A percentile compares a stretch with the other conserved stretches of the same genome.
Evolutionary conservation across 1,140 invertebrate genomes (phyloP).

Genomic region (Meloidogyne exigua): DNA sequence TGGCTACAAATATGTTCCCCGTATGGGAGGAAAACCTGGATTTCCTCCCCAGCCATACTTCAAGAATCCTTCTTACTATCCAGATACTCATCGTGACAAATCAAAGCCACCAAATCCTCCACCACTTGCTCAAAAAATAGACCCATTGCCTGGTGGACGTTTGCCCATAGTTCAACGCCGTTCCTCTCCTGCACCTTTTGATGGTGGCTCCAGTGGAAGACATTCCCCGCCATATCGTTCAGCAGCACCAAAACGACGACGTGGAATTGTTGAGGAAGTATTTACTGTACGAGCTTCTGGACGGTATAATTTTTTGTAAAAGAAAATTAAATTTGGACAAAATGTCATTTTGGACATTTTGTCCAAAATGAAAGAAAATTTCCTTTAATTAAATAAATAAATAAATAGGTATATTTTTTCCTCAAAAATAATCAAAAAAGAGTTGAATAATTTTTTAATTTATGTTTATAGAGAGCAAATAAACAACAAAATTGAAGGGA

Average conservation of each 20-base stretch:
- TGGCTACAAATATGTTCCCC: background rate
- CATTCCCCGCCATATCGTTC: background rate
- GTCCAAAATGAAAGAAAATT: background rate
- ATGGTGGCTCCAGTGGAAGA: background rate
- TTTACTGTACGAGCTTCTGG: background rate
- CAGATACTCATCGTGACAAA: background rate
- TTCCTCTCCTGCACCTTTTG: conserved; percentile 8
- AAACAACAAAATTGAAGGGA: background rate
- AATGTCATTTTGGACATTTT: background rate
- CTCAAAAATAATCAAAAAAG: background rate
- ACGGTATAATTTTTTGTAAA: conserved; percentile 1
- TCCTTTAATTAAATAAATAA: background rate
- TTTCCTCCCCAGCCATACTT: conserved; percentile 19
- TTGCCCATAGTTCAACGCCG: conserved; percentile 22
- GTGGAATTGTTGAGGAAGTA: background rate
- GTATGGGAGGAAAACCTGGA: background rate
- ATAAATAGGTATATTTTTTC: background rate
- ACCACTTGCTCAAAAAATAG: conserved; percentile 12
- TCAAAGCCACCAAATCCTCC: background rate
- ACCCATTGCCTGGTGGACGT: conserved; percentile 21
- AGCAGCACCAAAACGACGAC: background rate
- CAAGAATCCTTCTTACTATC: conserved; percentile 26
- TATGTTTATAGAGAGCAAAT: background rate
- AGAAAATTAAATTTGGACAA: background rate
- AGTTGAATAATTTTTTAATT: background rate